Base-by-base conservation (phyloP, 2,113 vertebrate species). In the Thunnus thynnus region DNA sequence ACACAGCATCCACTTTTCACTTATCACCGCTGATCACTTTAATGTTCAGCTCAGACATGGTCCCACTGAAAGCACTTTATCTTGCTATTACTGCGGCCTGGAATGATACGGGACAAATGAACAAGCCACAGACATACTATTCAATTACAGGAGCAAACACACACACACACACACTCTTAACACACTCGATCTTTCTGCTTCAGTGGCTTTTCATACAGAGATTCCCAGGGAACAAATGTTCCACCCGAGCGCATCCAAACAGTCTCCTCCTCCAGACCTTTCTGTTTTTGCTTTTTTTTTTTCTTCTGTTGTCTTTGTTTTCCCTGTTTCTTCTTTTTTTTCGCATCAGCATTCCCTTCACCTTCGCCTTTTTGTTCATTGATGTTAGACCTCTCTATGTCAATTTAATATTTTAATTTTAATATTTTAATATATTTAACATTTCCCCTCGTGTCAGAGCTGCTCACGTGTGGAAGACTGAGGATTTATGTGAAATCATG, bases 171-270 rank as follows among this genome's bases (percentile, higher is more conserved):
- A 41, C 36, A 41, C 75, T 78, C 81, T 55, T 76, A 69, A 83
- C 71, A 76, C 69, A 20, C 76, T 60, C 51, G 3, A 47, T 85
- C 68, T 79, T 86, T 86, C 79, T 75, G 87, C 76, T 6, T 85
- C 67, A 72, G 56, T 72, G 68, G 66, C 46, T 75, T 62, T 54
- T 82, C 82, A 47, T 22, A 14, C 25, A 56, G 78, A 76, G 80
- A 48, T 56, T 87, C 46, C 73, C 71, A 50, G 68, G 70, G 58
- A 89, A 78, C 84, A 65, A 20, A 41, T 60, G 73, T 88, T 90
- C 68, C 61, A 72, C 56, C 36, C 64, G 17, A 55, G 27, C 82
- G 87, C 57, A 16, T 68, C 52, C 66, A 52, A 56, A 77, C 73
- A 79, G 36, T 30, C 63, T 71, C 52, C 51, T 54, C 67, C 80